A percentile compares a stretch with the other conserved stretches of the same genome.
Conservation (phyloP, 2,888 invertebrate species). For the Gasteruption jaculator region DNA sequence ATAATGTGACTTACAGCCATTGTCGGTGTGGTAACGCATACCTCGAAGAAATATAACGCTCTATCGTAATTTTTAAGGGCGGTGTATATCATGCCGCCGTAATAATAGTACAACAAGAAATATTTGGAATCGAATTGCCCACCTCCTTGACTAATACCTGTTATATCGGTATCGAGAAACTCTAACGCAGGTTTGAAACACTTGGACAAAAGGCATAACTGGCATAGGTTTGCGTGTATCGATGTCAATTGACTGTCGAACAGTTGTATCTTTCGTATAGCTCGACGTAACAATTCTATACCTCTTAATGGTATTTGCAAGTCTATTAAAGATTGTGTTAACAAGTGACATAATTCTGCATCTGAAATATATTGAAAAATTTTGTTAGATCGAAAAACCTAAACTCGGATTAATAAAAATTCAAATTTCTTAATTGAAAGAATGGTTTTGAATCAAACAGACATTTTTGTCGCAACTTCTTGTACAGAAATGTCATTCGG, state of each 20-base stretch:
- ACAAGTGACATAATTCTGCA: constrained; percentile 83
- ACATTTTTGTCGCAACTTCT: no score
- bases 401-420: background rate
- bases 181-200: constrained; percentile 87
- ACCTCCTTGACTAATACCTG: constrained; percentile 85
- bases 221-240: constrained; percentile 90
- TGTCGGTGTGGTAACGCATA: constrained; percentile 91
- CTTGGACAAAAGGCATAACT: constrained; percentile 85
- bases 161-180: constrained; percentile 85
- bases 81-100: constrained; percentile 96
- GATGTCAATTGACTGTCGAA: constrained; percentile 88
- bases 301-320: constrained; percentile 77
- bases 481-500: no score
- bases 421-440: background rate
- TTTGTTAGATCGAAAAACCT: background rate
- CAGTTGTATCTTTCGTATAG: constrained; percentile 83
- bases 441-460: no score
- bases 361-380: constrained; percentile 54
- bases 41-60: constrained; percentile 93
- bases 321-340: constrained; percentile 75
- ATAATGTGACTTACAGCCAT: constrained; percentile 94
- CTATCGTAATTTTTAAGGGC: constrained; percentile 89
- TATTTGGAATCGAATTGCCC: constrained; percentile 82
- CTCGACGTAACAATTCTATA: constrained; percentile 74
- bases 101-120: constrained; percentile 92